Evolutionary conservation across 1,140 invertebrate genomes (phyloP), one percentile per base, ranked within the genome.

Genomic region (Popillia japonica): DNA sequence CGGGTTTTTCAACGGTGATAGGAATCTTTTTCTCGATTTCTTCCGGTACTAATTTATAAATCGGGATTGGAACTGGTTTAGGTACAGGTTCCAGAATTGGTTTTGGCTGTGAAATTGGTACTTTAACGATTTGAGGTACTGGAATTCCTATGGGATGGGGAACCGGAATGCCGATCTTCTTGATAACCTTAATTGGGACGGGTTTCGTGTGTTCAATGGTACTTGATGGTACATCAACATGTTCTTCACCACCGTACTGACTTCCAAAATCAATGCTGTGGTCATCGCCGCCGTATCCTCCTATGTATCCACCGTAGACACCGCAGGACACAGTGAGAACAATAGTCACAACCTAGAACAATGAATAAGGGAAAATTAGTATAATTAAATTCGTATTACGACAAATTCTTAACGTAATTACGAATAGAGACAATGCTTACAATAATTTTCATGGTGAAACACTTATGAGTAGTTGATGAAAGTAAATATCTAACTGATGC

Each of bases 21-120:
- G 93, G 93, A 55, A 94, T 92, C 40, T 91, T 92, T 83, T 92
- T 93, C 83, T 94, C 93, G 20, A 94, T 91, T 88, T 89, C 81
- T 88, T 90, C 83, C 34, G 85, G 85, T n/a, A 90, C 88, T 77
- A 92, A 89, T 86, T 94, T 94, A 79, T 94, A 91, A 40, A 94
- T 90, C 59, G 93, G 93, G 0, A 94, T 89, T 20, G 93, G 90
- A 59, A 94, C 92, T 74, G 92, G 92, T 84, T 94, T 91, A 41
- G 93, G 92, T 44, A 94, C 90, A 3, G 90, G 89, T 2, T 94
- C 89, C 79, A 92, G 91, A 10, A 93, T 92, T 11, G 93, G 91
- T 84, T 93, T 93, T 7, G 93, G 93, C 76, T 94, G 92, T 0
- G 93, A 93, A 34, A 94, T 93, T 23, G 93, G 92, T 23, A 94